phyloP scores from a whole-genome alignment of 2,797 vertebrate genomes.

The Austrolebias charrua region DNA sequence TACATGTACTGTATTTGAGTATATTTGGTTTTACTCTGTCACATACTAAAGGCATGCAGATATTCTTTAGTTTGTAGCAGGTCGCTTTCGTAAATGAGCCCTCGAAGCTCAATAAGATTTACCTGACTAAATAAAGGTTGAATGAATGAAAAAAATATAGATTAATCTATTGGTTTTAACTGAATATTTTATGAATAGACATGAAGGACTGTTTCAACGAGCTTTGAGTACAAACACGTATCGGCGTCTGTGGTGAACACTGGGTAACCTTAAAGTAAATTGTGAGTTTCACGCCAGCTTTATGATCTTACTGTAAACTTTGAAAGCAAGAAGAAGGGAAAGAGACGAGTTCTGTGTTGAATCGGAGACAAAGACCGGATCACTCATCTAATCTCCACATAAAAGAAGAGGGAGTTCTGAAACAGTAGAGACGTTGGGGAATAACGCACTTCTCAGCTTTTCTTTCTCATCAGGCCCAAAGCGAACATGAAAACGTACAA shows the following conservation, averaged over 20 bases:
- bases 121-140: no score
- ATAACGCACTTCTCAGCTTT: constrained; percentile 58
- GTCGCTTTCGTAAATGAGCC: no score
- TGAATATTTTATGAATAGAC: not conserved
- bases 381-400: constrained; percentile 65
- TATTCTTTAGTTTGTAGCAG: no score
- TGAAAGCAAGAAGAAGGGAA: constrained; percentile 23
- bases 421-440: constrained; percentile 65
- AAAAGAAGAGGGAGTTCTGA: constrained; percentile 69
- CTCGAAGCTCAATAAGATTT: no score
- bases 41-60: no score
- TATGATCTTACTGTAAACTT: constrained; percentile 45
- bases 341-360: constrained; percentile 19
- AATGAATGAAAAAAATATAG: no score
- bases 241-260: constrained; percentile 17
- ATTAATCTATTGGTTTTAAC: no score
- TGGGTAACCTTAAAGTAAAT: constrained; percentile 46
- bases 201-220: no score
- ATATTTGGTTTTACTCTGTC: no score
- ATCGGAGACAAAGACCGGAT: constrained; percentile 63
- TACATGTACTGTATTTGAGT: no score
- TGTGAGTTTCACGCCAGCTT: constrained; percentile 20
- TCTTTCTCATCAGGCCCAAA: constrained; percentile 68
- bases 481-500: constrained; percentile 67
- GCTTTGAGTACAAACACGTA: no score